Evolutionary conservation across 2,113 vertebrate genomes (phyloP).

Genomic region (Neogale vison): DNA sequence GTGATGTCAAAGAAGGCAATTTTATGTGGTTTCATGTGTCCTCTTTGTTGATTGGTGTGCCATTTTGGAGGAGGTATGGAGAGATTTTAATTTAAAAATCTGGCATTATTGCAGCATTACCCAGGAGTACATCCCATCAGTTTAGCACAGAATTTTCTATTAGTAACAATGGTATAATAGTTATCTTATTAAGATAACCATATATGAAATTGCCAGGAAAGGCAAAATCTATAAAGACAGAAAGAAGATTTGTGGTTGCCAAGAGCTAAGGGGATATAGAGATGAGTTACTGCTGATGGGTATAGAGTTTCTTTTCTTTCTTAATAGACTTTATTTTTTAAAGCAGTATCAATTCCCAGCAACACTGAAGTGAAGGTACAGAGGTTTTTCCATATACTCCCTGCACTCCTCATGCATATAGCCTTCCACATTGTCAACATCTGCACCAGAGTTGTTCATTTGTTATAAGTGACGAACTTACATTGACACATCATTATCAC

Average conservation of each 20-base stretch:
- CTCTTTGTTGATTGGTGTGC: neutral
- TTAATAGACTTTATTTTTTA: neutral
- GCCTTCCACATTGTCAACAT: neutral
- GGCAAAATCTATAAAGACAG: neutral
- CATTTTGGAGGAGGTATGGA: neutral
- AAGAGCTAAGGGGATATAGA: too few relatives aligned
- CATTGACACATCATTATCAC: neutral
- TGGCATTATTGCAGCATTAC: neutral
- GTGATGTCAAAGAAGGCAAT: neutral
- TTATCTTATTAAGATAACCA: neutral
- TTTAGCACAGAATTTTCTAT: slow-evolving; percentile 11
- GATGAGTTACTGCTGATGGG: neutral
- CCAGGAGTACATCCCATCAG: neutral
- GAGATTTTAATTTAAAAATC: neutral
- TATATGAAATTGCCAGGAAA: neutral
- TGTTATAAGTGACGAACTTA: neutral
- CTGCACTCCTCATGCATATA: neutral
- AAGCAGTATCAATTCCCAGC: neutral
- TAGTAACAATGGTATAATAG: neutral
- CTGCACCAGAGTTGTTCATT: neutral
- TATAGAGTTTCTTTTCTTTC: neutral
- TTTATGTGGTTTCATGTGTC: neutral
- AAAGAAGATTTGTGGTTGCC: neutral
- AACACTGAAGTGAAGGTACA: neutral
- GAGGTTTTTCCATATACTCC: neutral